Conservation (phyloP, 53 echinoderm and acorn worm genomes). For the Apostichopus leukothele region DNA sequence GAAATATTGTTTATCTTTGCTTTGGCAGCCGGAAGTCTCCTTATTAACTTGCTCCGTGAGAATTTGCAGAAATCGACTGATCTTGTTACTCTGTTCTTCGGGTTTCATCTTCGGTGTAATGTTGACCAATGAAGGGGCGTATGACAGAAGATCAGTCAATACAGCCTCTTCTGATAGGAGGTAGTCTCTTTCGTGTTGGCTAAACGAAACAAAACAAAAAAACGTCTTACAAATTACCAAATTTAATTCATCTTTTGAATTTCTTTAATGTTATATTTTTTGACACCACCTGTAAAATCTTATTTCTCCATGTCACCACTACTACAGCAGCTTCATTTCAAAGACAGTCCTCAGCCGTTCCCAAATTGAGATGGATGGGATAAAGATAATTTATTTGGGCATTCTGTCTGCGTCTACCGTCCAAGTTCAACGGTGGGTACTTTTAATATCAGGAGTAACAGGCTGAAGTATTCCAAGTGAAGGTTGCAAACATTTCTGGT, state of each 20-base stretch:
- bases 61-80: conserved; percentile 12
- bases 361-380: too few relatives aligned
- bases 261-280: neutral
- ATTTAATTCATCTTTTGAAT: neutral
- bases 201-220: neutral
- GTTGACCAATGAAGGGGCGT: neutral
- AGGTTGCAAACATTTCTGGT: too few relatives aligned
- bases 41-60: conserved; percentile 7
- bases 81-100: conserved; percentile 3
- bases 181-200: conserved; percentile 73
- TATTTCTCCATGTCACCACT: too few relatives aligned
- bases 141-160: conserved; percentile 38
- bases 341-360: too few relatives aligned
- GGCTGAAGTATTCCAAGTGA: too few relatives aligned
- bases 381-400: too few relatives aligned
- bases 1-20: neutral
- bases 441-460: too few relatives aligned
- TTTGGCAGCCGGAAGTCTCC: neutral
- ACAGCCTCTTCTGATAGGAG: conserved; percentile 53
- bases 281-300: too few relatives aligned
- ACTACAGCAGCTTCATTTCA: too few relatives aligned
- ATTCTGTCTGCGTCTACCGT: too few relatives aligned
- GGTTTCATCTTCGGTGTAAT: neutral
- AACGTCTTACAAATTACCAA: neutral
- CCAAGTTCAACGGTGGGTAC: too few relatives aligned